A percentile compares a stretch with the other conserved stretches of the same genome.
These are phyloP conservation scores for Sialis lutaria DNA, from an alignment of 2,888 invertebrate species.

Conservation along the genomic window DNA sequence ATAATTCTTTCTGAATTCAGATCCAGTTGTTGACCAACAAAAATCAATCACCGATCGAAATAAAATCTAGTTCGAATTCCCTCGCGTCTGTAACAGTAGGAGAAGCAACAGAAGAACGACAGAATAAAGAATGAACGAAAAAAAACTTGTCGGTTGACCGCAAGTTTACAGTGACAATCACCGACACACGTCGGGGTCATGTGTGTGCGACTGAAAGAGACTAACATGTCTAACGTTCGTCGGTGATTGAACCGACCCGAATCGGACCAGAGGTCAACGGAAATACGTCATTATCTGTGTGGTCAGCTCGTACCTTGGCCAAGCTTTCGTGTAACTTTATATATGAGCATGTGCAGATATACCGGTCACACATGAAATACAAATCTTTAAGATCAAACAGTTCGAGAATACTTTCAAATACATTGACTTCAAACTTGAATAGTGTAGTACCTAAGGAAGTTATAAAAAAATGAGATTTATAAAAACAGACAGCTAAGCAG, in stretches of 20 bases:
- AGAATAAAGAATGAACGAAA: neutral
- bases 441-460: no score
- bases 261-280: neutral
- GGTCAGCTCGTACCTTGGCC: neutral
- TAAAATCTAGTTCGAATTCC: neutral
- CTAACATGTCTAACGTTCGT: neutral
- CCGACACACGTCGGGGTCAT: neutral
- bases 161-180: neutral
- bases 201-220: neutral
- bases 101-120: no score
- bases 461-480: no score
- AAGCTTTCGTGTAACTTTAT: no score
- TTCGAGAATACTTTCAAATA: no score
- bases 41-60: neutral
- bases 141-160: neutral
- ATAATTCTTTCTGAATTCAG: no score
- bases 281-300: conserved; percentile 1
- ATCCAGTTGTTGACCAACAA: neutral
- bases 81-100: neutral
- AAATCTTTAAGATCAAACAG: no score
- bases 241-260: neutral
- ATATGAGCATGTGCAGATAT: no score
- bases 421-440: no score
- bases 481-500: no score
- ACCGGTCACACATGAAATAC: no score